A percentile compares a stretch with the other conserved stretches of the same genome.
Evolutionary conservation across 1,140 invertebrate genomes (phyloP).

Genomic region (Pantala flavescens): DNA sequence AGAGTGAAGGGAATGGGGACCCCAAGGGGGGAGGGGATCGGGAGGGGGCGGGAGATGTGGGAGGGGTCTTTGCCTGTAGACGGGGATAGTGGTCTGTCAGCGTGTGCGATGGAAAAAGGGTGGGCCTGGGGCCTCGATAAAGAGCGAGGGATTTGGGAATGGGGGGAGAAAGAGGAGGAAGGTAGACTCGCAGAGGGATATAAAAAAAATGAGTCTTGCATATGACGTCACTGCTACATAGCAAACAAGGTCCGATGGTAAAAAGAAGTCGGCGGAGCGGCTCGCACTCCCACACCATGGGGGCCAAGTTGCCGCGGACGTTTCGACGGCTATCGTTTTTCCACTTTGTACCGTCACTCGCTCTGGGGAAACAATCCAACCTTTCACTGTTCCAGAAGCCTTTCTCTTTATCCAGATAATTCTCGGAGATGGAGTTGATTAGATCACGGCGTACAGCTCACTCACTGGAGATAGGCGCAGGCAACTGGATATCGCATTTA

Average conservation of each 20-base stretch:
- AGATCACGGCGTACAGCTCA: no score
- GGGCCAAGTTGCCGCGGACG: no score
- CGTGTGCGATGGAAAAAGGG: slow-evolving; percentile 7
- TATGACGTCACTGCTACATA: neutral
- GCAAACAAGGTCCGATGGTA: neutral
- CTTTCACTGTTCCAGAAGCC: no score
- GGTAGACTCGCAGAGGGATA: neutral
- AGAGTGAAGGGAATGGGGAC: neutral
- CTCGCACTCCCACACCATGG: no score
- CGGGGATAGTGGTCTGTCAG: slow-evolving; percentile 2
- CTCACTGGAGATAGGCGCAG: no score
- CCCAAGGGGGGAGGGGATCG: neutral
- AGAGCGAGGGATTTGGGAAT: neutral
- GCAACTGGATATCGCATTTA: no score
- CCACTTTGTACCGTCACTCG: no score
- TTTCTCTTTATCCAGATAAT: no score
- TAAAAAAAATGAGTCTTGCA: neutral
- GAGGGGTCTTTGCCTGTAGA: neutral
- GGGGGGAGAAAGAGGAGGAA: neutral
- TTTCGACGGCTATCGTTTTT: no score
- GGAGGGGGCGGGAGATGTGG: neutral
- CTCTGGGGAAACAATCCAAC: no score
- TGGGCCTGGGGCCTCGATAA: slow-evolving; percentile 6
- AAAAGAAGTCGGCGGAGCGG: no score
- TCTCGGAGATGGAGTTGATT: no score